A percentile compares a stretch with the other conserved stretches of the same genome.
phyloP scores from a whole-genome alignment of 92 coral and sea anemone species.

The Isaurus tuberculatus region DNA sequence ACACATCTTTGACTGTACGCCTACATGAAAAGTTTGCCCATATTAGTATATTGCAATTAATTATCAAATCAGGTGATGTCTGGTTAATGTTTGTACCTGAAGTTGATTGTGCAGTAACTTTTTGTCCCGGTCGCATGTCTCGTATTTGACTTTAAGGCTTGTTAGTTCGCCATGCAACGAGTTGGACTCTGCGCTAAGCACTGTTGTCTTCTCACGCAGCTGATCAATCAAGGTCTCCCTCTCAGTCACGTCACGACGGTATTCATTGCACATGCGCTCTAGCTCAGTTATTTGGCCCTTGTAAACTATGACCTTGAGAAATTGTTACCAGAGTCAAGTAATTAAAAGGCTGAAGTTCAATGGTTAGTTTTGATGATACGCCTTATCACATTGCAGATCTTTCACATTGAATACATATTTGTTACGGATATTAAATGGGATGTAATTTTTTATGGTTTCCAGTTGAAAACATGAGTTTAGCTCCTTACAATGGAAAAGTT shows the following conservation, averaged over 20 bases:
- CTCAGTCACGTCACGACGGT: conserved; percentile 50
- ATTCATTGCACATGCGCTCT: conserved; percentile 48
- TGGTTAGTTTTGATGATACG: no score
- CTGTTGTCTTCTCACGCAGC: conserved; percentile 59
- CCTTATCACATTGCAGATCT: no score
- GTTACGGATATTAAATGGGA: no score
- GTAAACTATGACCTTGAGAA: conserved; percentile 24
- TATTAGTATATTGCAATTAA: not conserved
- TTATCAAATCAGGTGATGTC: not conserved
- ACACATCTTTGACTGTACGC: no score
- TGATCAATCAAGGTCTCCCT: conserved; percentile 50
- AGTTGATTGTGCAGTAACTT: conserved; percentile 54
- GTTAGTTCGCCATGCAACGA: conserved; percentile 54
- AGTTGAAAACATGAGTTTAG: no score
- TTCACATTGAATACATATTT: no score
- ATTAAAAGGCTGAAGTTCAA: no score
- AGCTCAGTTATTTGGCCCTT: conserved; percentile 58
- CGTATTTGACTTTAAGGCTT: conserved; percentile 48
- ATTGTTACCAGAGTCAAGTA: not conserved
- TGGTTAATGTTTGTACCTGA: not conserved
- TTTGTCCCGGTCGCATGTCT: conserved; percentile 65
- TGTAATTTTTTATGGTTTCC: no score
- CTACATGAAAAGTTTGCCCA: no score
- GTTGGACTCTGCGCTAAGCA: conserved; percentile 53
- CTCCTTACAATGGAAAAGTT: no score